These are phyloP conservation scores for Meriones psammophilus DNA, from an alignment of 2,797 vertebrate genomes.

Conservation along the genomic window DNA sequence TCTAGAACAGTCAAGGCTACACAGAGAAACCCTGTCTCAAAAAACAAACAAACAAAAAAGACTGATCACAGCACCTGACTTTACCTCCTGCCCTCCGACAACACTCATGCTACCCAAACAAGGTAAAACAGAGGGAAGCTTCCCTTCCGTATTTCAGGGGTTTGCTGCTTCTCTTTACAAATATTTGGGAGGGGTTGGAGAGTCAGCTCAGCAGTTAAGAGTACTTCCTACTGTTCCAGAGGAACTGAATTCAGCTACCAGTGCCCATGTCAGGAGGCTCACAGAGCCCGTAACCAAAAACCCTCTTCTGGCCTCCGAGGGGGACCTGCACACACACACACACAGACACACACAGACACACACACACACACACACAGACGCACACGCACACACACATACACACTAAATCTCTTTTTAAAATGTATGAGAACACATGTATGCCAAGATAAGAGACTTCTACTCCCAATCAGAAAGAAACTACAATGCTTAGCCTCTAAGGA, in stretches of 20 bases:
- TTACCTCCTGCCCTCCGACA: neutral
- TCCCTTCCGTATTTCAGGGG: neutral
- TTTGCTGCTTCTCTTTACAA: constrained; percentile 36
- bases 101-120: neutral
- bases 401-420: neutral
- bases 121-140: constrained; percentile 20
- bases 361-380: neutral
- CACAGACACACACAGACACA: neutral
- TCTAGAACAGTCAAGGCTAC: no score
- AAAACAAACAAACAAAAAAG: neutral
- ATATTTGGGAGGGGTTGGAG: neutral
- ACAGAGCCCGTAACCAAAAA: neutral
- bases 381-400: neutral
- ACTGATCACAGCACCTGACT: neutral
- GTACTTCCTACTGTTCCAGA: neutral
- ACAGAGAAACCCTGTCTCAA: no score
- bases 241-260: neutral
- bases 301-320: neutral
- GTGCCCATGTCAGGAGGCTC: neutral
- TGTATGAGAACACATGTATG: neutral
- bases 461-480: constrained; percentile 51
- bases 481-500: constrained; percentile 67
- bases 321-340: neutral
- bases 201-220: neutral
- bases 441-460: constrained; percentile 68